Base-by-base conservation (phyloP, 2,113 vertebrate genomes). In the Rhizomys pruinosus region DNA sequence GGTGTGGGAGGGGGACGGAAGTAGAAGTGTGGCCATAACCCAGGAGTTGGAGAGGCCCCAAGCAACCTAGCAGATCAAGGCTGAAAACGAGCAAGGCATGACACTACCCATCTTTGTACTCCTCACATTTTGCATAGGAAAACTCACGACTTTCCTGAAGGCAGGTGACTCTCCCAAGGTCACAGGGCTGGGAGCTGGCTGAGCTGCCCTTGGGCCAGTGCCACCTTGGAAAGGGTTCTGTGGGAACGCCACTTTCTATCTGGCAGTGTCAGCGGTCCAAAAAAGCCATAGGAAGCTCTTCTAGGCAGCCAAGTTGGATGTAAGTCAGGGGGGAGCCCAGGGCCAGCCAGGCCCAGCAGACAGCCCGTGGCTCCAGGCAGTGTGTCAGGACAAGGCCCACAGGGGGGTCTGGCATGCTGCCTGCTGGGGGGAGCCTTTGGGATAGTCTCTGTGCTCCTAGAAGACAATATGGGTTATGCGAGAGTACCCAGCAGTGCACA, bases 181-280 rank as follows among this genome's bases (percentile, higher is more conserved):
- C 78, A 57, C 52, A 17, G 55, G 89, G 68, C 93, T 66, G 81
- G 44, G 73, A 88, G 57, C 71, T 25, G 2, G 23, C 64, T 0
- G 29, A 84, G 88, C 47, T 55, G 0, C 52, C 78, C 66, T 84
- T 96, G 95, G 93, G 87, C 85, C 73, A 19, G 37, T 4, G 66
- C 94, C 85, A 88, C 90, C 34, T 96, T 96, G 97, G 96, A 96
- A 90, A 90, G 93, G 93, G 74, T 69, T 61, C 84, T 66, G 22
- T 72, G 55, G 93, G 96, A 96, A 96, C 93, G 84, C 93, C 87
- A 27, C 84, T 92, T 92, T 84, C 84, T 86, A 23, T 64, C 72
- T 68, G 29, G 29, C 57, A 1, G 59, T 27, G 61, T 94, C 82
- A 63, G 4, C 0, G 5, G 64, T 92, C 96, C 95, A 96, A 93